Evolutionary conservation across 2,797 vertebrate genomes (phyloP), one percentile per base, ranked within the genome.

Genomic region (Fundulus diaphanus): DNA sequence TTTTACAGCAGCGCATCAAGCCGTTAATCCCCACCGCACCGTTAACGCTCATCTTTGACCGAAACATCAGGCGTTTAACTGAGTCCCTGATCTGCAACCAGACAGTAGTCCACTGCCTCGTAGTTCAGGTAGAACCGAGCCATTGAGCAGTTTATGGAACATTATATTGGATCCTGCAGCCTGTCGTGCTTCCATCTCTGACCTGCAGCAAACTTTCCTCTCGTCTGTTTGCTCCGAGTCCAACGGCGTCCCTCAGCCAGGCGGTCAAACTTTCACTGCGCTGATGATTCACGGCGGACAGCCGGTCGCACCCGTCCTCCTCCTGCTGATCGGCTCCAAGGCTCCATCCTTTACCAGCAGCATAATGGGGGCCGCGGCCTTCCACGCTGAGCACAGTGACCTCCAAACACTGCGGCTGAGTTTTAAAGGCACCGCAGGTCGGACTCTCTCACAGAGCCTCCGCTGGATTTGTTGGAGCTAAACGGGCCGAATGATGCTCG

Each of bases 331-430:
- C 78, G 5, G 76, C 73, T 73, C 68, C 33, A 44, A 77, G 76
- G 84, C 89, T 59, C 74, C 77, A 42, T 74, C 71, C 76, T 85
- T 89, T 87, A 88, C 87, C 86, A 86, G 70, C 20, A 18, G 83
- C 85, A 82, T 86, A 86, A 85, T 78, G 78, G 79, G 68, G 1
- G 70, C 77, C 73, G 16, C 42, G 31, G 79, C 51, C 51, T 52
- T n/a, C 51, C 79, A 80, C 78, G 81, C 69, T 3, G 27, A 76
- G 85, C 86, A 86, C 80, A 68, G 86, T 91, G 85, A 88, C 88
- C 88, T 87, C 82, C 74, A 42, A 87, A 18, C 74, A 74, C 61
- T 1, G 77, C 20, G 33, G 74, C 75, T 69, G 68, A 86, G 80
- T 52, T 22, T 51, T 22, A 51, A 22, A 22, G 48, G 3, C 51